Evolutionary conservation across 1,140 invertebrate species (phyloP).

Genomic region (Brachionus rotundiformis): DNA sequence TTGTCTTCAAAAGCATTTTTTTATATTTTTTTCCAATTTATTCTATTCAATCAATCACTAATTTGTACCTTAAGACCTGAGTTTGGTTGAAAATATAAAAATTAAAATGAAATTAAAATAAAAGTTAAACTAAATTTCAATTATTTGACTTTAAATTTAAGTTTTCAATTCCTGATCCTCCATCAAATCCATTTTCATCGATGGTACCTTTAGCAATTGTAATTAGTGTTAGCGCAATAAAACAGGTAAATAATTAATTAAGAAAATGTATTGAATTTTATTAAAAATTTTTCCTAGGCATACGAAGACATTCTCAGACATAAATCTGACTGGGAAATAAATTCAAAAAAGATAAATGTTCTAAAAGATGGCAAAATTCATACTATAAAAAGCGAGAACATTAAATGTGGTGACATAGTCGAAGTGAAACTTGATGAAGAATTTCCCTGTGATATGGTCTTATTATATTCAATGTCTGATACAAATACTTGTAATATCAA

Average conservation of each 20-base stretch:
- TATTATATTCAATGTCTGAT: slow-evolving; percentile 77
- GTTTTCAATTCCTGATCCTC: slow-evolving; percentile 68
- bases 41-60: too few species aligned
- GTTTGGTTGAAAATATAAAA: too few species aligned
- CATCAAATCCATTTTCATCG: slow-evolving; percentile 75
- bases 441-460: slow-evolving; percentile 78
- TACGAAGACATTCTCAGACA: slow-evolving; percentile 78
- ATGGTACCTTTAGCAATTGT: slow-evolving; percentile 76
- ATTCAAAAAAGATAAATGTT: slow-evolving; percentile 69
- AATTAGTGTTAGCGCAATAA: slow-evolving; percentile 73
- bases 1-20: too few species aligned
- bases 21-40: too few species aligned
- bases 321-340: slow-evolving; percentile 74
- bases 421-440: slow-evolving; percentile 72
- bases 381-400: slow-evolving; percentile 43
- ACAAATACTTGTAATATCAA: slow-evolving; percentile 98
- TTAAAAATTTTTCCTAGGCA: slow-evolving; percentile 60
- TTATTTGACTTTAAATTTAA: slow-evolving; percentile 29
- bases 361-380: slow-evolving; percentile 68
- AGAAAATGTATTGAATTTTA: background rate
- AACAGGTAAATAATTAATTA: slow-evolving; percentile 57
- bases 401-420: slow-evolving; percentile 72
- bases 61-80: too few species aligned
- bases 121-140: too few species aligned
- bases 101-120: too few species aligned